A percentile compares a stretch with the other conserved stretches of the same genome.
Evolutionary conservation across 2,888 invertebrate species (phyloP).

Genomic region (Uloborus plumipes): DNA sequence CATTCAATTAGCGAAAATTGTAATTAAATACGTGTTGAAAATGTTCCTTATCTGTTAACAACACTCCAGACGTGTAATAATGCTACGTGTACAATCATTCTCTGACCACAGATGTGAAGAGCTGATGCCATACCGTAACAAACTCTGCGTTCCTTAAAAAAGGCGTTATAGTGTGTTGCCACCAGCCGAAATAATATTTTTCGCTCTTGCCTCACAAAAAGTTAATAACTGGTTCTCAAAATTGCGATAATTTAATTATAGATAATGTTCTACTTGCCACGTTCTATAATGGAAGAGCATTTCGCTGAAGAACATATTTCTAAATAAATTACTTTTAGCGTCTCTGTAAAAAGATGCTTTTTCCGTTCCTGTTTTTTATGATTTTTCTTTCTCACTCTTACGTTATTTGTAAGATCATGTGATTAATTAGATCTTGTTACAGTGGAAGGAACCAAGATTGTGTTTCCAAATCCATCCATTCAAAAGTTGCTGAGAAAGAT

Average conservation of each 20-base stretch:
- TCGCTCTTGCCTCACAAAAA: constrained; percentile 34
- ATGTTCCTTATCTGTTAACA: no score
- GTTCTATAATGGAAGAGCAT: constrained; percentile 26
- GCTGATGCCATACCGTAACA: no score
- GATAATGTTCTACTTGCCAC: constrained; percentile 33
- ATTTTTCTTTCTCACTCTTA: constrained; percentile 1
- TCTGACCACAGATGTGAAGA: no score
- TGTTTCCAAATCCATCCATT: not conserved
- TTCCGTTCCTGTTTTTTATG: constrained; percentile 13
- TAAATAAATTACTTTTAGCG: constrained; percentile 28
- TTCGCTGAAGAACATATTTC: constrained; percentile 17
- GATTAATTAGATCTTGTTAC: constrained; percentile 28
- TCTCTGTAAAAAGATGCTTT: not conserved
- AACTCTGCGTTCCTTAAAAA: no score
- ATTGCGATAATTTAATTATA: constrained; percentile 54
- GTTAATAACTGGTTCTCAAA: constrained; percentile 49
- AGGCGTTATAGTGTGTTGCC: not conserved
- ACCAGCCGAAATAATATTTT: constrained; percentile 20
- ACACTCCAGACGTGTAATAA: no score
- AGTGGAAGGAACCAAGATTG: constrained; percentile 4
- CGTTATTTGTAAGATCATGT: not conserved
- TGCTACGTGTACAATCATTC: no score
- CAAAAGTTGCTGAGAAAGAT: no score
- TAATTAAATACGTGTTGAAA: no score
- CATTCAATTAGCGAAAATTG: no score